Base-by-base conservation (phyloP, 2,113 vertebrate species). In the Nothocercus nigrocapillus region DNA sequence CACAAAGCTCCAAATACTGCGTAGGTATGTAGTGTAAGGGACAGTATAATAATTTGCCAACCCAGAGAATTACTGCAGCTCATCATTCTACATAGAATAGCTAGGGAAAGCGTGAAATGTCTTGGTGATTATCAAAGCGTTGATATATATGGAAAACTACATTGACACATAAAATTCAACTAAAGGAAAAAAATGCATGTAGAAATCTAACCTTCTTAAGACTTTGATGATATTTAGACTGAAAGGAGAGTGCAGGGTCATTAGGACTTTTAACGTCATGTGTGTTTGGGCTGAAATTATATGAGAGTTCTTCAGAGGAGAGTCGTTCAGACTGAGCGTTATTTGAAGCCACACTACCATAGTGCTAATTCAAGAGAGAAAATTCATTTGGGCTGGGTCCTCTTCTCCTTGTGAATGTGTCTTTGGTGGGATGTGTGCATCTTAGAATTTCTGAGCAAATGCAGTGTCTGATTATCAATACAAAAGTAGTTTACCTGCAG, bases 261-360 rank as follows among this genome's bases (percentile, higher is more conserved):
- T 6, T 20, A 18, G 4, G 40, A 73, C 62, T 54, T 79, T 70
- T 51, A 83, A 69, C 22, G 42, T 30, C 27, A n/a, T 14, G 42
- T 20, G 22, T 53, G 36, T 75, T 58, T 90, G 36, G 53, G 66
- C 68, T 85, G 53, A 68, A 61, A 38, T 9, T 67, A 81, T 4
- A 18, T 67, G 58, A 72, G 82, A 90, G n/a, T 78, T 92, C 54
- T 93, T 91, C 79, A 78, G 82, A 86, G 44, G 62, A 91, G 75
- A 34, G 49, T 87, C 70, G 76, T 91, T 89, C 81, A 93, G 34
- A 66, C 82, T 92, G 59, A 82, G 22, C 82, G 34, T 82, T 88
- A 89, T 63, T 78, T 89, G 54, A 95, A 64, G 62, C 36, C 47
- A n/a, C 22, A 24, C 94, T 89, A 88, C 49, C 69, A 44, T 7